Evolutionary conservation across 2,888 invertebrate genomes (phyloP).

Genomic region (Leptopilina drosophilae): DNA sequence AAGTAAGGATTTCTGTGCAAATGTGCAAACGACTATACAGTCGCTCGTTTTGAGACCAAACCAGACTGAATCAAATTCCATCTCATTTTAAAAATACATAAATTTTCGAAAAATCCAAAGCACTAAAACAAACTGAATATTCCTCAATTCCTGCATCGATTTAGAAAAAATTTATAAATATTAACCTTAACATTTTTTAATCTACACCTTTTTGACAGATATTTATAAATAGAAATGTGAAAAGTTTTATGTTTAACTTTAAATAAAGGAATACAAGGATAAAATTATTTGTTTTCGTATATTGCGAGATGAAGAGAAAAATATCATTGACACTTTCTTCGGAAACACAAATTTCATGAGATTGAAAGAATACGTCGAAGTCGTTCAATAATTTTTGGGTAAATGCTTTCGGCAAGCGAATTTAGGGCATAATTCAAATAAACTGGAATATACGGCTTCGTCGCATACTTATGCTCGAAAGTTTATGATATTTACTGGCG

Average conservation of each 20-base stretch:
- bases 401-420: constrained; percentile 19
- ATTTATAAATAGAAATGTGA: no score
- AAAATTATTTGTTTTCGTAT: not conserved
- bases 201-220: no score
- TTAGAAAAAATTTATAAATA: no score
- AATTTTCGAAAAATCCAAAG: not conserved
- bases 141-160: no score
- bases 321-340: not conserved
- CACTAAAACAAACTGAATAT: no score
- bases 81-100: not conserved
- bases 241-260: no score
- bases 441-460: constrained; percentile 22
- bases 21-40: not conserved
- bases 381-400: constrained; percentile 18
- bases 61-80: constrained; percentile 5
- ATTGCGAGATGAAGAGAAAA: not conserved
- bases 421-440: constrained; percentile 25
- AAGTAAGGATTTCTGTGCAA: constrained; percentile 26
- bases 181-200: no score
- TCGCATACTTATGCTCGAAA: constrained; percentile 53
- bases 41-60: not conserved
- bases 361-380: constrained; percentile 30
- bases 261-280: no score
- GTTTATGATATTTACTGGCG: constrained; percentile 58
- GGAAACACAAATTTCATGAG: constrained; percentile 7